Percentiles rank a stretch among this genome's conserved stretches.
Conservation (phyloP, 2,113 vertebrate species). For the Ancistrus triradiatus region DNA sequence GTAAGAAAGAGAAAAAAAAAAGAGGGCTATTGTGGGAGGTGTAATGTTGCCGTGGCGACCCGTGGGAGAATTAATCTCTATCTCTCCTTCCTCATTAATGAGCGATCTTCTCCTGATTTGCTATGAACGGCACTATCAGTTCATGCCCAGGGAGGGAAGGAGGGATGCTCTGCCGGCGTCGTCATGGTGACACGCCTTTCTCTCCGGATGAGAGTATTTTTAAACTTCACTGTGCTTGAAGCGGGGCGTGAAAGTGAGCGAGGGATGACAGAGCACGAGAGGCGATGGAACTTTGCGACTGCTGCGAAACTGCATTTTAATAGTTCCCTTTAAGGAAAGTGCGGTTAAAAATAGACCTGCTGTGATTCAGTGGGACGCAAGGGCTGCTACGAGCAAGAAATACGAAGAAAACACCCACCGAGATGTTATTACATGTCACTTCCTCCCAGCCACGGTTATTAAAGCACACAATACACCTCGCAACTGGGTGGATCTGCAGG, state of each 20-base stretch:
- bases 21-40: conserved; percentile 35
- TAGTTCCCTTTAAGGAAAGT: conserved; percentile 3
- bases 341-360: conserved; percentile 16
- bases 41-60: conserved; percentile 71
- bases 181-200: conserved; percentile 2
- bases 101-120: conserved; percentile 26
- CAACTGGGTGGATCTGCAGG: too few species aligned
- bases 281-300: conserved; percentile 1
- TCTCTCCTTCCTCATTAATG: conserved; percentile 31
- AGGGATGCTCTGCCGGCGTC: not conserved
- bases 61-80: conserved; percentile 57
- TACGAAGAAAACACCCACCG: not conserved
- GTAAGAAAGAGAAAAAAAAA: too few species aligned
- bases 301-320: conserved; percentile 19
- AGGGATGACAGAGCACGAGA: not conserved
- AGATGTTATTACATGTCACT: conserved; percentile 14
- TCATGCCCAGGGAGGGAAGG: not conserved
- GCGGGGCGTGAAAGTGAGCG: not conserved
- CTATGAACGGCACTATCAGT: conserved; percentile 13
- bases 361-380: not conserved
- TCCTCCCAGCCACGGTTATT: conserved; percentile 2
- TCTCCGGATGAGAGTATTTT: conserved; percentile 16
- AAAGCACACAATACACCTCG: not conserved
- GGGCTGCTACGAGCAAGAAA: not conserved
- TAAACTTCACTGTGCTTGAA: not conserved